phyloP scores from a whole-genome alignment of 2,797 vertebrate species.

The Pipistrellus pipistrellus region DNA sequence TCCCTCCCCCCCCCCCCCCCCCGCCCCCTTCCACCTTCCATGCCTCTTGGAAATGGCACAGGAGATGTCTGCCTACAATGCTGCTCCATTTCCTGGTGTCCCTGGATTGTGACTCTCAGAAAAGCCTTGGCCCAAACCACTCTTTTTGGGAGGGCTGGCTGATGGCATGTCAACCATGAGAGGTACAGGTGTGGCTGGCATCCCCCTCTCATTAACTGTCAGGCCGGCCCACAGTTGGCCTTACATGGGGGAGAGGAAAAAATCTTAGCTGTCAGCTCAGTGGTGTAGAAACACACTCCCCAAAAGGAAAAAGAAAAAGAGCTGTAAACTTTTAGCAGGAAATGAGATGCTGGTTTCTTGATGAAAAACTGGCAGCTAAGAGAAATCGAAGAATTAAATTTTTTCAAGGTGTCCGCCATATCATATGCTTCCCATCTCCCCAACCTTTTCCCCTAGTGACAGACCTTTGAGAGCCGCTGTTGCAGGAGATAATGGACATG shows the following conservation, averaged over 20 bases:
- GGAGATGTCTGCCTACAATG: neutral
- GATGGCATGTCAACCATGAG: accelerated
- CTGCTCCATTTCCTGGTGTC: accelerated
- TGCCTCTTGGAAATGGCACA: neutral
- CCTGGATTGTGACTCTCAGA: neutral
- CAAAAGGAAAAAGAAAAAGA: neutral
- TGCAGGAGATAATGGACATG: neutral
- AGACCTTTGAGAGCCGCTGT: neutral
- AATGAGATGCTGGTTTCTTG: neutral
- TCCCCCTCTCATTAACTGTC: neutral
- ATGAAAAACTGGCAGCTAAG: slow-evolving; percentile 31
- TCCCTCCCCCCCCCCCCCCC: no score
- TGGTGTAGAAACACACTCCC: neutral
- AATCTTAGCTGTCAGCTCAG: slow-evolving; percentile 60
- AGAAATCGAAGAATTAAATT: neutral
- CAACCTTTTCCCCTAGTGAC: neutral
- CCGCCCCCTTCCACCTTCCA: no score
- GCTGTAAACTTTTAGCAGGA: slow-evolving; percentile 22
- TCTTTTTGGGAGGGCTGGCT: neutral
- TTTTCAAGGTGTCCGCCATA: neutral
- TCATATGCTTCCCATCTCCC: neutral
- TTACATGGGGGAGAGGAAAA: neutral
- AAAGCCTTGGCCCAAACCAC: neutral
- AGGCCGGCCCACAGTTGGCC: slow-evolving; percentile 47
- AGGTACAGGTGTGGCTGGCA: neutral